Evolutionary conservation across 2,797 vertebrate species (phyloP).

Genomic region (Eulemur albifrons): DNA sequence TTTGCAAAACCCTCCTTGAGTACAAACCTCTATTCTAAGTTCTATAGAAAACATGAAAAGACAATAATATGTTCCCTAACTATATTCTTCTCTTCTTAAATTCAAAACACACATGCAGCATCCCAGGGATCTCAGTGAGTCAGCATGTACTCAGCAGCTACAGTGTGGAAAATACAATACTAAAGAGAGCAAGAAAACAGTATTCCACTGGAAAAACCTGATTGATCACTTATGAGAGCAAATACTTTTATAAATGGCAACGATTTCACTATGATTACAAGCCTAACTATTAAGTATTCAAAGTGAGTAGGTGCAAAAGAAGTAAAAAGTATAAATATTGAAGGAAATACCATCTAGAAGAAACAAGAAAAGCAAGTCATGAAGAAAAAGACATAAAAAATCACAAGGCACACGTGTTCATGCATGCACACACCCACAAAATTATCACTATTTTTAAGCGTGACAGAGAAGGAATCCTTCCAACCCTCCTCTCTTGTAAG

Average conservation of each 20-base stretch:
- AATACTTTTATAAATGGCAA: background rate
- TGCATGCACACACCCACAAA: background rate
- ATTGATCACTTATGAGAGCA: background rate
- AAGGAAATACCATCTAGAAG: background rate
- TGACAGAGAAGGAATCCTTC: background rate
- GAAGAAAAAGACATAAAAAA: background rate
- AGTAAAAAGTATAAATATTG: background rate
- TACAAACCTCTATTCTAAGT: constrained; percentile 49
- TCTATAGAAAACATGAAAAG: constrained; percentile 46
- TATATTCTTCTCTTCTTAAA: constrained; percentile 49
- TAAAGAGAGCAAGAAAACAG: background rate
- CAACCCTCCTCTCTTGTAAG: background rate
- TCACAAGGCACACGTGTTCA: background rate
- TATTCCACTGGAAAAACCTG: background rate
- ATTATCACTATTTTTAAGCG: background rate
- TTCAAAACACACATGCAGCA: constrained; percentile 6
- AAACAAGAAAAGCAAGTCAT: background rate
- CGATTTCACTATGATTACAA: background rate
- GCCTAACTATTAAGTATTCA: background rate
- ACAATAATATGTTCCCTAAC: constrained; percentile 48
- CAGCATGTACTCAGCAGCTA: background rate
- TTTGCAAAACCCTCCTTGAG: constrained; percentile 55
- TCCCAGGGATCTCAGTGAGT: background rate
- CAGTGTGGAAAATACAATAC: background rate
- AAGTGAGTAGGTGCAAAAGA: constrained; percentile 1